phyloP scores from a whole-genome alignment of 2,888 invertebrate genomes.

The Stenolophus ochropezus region DNA sequence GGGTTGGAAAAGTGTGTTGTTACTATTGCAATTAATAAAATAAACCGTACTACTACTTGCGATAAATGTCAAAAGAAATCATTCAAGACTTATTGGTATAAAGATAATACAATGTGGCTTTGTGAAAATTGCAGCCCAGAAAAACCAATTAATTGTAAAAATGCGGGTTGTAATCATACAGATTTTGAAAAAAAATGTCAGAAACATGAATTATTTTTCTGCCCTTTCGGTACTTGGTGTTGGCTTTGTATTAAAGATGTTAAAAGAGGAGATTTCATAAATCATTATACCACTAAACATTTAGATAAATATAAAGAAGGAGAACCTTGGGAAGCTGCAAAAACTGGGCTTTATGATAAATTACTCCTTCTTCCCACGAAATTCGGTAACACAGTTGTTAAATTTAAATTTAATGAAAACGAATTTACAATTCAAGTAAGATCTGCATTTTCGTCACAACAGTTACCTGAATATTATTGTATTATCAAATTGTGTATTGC shows the following conservation, averaged over 20 bases:
- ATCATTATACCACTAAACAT: neutral
- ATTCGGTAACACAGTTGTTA: neutral
- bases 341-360: neutral
- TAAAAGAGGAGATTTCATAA: neutral
- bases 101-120: neutral
- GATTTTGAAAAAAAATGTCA: conserved; percentile 29
- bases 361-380: neutral
- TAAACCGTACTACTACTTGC: neutral
- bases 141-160: conserved; percentile 5
- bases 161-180: neutral
- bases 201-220: conserved; percentile 25
- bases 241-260: conserved; percentile 7
- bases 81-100: conserved; percentile 4
- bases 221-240: conserved; percentile 1
- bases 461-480: conserved; percentile 14
- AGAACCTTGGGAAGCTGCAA: neutral
- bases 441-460: neutral
- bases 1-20: neutral
- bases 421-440: conserved; percentile 2
- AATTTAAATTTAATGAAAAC: neutral
- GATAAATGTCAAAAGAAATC: neutral
- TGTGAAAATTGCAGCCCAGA: conserved; percentile 11
- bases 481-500: neutral
- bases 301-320: neutral
- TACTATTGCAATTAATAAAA: conserved; percentile 9